Conservation (phyloP, 2,113 vertebrate genomes). For the Axis porcinus region DNA sequence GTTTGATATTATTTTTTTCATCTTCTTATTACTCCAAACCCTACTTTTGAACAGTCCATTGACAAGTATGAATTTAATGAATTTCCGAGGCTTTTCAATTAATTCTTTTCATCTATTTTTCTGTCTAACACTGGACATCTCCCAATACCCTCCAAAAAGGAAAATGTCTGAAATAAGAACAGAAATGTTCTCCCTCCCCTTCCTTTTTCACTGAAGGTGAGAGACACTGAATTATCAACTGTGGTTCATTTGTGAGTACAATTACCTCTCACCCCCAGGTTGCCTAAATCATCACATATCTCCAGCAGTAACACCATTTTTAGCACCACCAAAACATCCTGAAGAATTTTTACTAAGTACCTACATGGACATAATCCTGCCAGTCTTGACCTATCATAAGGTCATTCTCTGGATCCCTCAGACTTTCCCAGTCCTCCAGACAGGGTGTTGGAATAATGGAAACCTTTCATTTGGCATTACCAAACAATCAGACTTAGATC, state of each 20-base stretch:
- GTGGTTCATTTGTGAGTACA: background rate
- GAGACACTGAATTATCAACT: background rate
- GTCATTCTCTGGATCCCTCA: background rate
- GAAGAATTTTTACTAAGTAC: background rate
- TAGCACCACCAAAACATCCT: background rate
- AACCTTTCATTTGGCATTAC: background rate
- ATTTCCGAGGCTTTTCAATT: background rate
- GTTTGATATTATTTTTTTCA: background rate
- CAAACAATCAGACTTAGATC: background rate
- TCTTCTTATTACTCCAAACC: background rate
- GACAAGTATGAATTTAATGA: background rate
- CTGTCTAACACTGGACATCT: background rate
- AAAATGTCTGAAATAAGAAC: background rate
- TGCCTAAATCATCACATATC: background rate
- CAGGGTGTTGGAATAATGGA: background rate
- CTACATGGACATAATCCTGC: background rate
- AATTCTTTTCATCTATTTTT: background rate
- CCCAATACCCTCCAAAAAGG: background rate
- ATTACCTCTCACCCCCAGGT: background rate
- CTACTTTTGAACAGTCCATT: background rate
- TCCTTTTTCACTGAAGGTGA: background rate
- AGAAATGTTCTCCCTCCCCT: background rate
- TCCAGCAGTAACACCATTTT: background rate
- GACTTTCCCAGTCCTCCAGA: background rate
- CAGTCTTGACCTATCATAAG: background rate